phyloP scores from a whole-genome alignment of 2,797 vertebrate genomes.

The Nothura maculosa region DNA sequence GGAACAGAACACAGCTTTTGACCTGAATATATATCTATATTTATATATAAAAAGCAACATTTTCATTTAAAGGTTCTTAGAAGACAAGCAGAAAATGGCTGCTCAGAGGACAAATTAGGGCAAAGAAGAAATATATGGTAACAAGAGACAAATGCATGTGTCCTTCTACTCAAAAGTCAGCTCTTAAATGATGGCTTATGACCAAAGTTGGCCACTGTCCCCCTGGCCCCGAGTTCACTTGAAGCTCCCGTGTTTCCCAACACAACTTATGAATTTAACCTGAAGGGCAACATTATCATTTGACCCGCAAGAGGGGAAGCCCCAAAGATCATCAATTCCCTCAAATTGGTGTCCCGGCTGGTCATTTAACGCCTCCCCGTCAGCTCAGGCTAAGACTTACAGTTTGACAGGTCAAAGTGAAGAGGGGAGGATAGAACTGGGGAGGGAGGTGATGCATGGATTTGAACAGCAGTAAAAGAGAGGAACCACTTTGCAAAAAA shows the following conservation, averaged over 20 bases:
- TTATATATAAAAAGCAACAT: not conserved
- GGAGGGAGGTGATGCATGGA: not conserved
- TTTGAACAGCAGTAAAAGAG: not conserved
- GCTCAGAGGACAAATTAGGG: not conserved
- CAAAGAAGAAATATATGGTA: not conserved
- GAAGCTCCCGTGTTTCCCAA: not conserved
- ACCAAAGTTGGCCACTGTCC: not conserved
- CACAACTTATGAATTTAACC: conserved; percentile 25
- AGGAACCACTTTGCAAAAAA: conserved; percentile 23
- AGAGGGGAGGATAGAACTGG: not conserved
- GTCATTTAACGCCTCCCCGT: conserved; percentile 27
- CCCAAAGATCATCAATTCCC: conserved; percentile 56
- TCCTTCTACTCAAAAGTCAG: not conserved
- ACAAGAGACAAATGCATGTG: not conserved
- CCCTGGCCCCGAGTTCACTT: not conserved
- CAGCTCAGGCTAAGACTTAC: conserved; percentile 50
- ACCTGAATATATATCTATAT: not conserved
- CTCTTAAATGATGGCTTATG: not conserved
- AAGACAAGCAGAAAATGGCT: not conserved
- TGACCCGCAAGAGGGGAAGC: conserved; percentile 47
- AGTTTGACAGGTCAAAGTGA: conserved; percentile 34
- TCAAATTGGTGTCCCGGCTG: conserved; percentile 30
- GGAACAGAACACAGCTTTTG: not conserved
- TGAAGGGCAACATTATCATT: conserved; percentile 54
- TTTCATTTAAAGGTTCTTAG: not conserved